These are phyloP conservation scores for Zaprionus lineosus DNA, from an alignment of 2,888 invertebrate genomes.

Conservation along the genomic window DNA sequence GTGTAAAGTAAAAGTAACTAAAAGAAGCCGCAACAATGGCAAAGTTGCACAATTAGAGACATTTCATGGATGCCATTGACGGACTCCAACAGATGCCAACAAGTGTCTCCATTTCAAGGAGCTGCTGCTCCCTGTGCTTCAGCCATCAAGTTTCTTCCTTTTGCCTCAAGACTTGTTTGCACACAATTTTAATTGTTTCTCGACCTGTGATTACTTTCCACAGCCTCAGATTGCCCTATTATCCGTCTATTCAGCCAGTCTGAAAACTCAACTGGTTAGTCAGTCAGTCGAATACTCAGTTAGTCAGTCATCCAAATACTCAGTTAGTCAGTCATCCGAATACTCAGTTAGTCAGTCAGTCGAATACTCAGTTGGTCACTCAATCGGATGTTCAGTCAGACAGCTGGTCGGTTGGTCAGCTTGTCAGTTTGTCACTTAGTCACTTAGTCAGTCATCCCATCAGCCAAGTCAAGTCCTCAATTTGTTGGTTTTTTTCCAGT, in stretches of 20 bases:
- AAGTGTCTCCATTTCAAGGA: conserved; percentile 39
- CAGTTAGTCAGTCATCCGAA: conserved; percentile 6
- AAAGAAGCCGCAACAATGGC: conserved; percentile 56
- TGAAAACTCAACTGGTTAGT: conserved; percentile 43
- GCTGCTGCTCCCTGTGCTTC: background rate
- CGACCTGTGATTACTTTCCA: conserved; percentile 16
- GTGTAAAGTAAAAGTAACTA: conserved; percentile 65
- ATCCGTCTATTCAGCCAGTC: conserved; percentile 9
- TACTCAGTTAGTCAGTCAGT: conserved; percentile 1
- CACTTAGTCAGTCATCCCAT: too few species aligned
- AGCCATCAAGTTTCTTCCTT: background rate
- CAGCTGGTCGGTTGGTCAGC: too few species aligned
- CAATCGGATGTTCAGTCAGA: too few species aligned
- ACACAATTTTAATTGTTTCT: conserved; percentile 33
- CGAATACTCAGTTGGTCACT: conserved; percentile 11
- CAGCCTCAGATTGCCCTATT: background rate
- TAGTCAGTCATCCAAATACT: conserved; percentile 6
- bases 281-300: background rate
- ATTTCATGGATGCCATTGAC: conserved; percentile 59
- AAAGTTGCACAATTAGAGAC: conserved; percentile 68
- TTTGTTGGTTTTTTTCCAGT: too few species aligned
- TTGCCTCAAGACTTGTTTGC: conserved; percentile 18
- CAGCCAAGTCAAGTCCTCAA: too few species aligned
- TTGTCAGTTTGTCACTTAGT: too few species aligned
- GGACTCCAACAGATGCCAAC: conserved; percentile 62